Base-by-base conservation (phyloP, 2,113 vertebrate genomes). In the Hippocampus guttulatus region DNA sequence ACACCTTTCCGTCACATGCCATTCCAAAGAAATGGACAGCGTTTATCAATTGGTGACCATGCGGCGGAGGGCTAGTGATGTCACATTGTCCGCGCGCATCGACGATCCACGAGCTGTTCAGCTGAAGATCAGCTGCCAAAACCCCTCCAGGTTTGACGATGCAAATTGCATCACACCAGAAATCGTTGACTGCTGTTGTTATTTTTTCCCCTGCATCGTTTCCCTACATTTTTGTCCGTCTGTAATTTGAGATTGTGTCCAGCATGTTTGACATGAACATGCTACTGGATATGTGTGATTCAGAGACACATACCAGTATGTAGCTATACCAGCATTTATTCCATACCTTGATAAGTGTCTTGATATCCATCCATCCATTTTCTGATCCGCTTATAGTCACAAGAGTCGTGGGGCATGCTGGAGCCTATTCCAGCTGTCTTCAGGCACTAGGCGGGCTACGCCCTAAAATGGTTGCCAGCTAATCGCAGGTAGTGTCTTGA, bases 121-220 rank as follows among this genome's bases (percentile, higher is more conserved):
- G 86, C 85, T 88, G 82, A 79, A 81, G 76, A 75, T 88, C 85
- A 87, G 87, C 83, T 87, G 87, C 84, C 86, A 84, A 76, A 84
- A 71, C 47, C 72, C 66, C 62, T 6, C 57, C 40, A 3, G 70
- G 65, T 73, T 74, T 80, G 55, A 58, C 69, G 49, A 18, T 73
- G 74, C 71, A 79, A 30, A 75, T 77, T 63, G 75, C 52, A 62
- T 18, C 74, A 70, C 63, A 75, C 64, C 60, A 51, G 38, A 30
- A 70, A 60, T 65, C 25, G 3, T 57, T 62, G 54, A 38, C 8
- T 43, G 41, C 9, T 70, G 82, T 73, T 77, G 40, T 71, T 73
- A 40, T 80, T 79, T 74, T 25, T 25, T 57, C 30, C 57, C 33
- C 4, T 49, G 47, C 47, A 8, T 16, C 18, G 6, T 21, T 8